Conservation (phyloP, 2,113 vertebrate species). For the Lichenostomus cassidix region DNA sequence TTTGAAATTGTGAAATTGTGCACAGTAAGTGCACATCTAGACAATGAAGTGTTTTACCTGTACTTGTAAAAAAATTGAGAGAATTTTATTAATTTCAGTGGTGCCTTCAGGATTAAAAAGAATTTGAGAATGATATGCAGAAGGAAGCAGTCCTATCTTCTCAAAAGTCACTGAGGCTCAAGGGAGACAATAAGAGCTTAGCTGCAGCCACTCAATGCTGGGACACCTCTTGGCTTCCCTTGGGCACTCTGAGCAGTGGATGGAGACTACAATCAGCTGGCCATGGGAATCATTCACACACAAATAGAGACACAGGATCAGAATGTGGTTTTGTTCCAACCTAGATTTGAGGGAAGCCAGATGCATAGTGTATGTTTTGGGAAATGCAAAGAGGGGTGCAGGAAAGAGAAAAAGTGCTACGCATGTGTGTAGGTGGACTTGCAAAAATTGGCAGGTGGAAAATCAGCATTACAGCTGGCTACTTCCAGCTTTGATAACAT, state of each 20-base stretch:
- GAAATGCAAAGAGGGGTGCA: not conserved
- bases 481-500: not conserved
- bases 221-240: not conserved
- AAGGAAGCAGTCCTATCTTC: not conserved
- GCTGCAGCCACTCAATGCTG: not conserved
- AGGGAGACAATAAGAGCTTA: not conserved
- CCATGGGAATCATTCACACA: not conserved
- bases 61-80: not conserved
- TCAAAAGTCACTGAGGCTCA: not conserved
- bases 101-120: not conserved
- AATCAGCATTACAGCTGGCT: not conserved
- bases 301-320: not conserved
- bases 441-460: not conserved
- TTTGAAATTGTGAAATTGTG: not conserved
- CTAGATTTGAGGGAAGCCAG: not conserved
- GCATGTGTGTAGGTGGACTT: not conserved
- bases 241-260: fast-evolving
- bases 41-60: not conserved
- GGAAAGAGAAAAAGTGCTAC: not conserved
- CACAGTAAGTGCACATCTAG: not conserved
- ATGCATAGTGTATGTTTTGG: not conserved
- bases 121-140: not conserved
- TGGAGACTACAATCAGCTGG: not conserved
- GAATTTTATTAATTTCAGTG: not conserved
- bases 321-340: not conserved